Evolutionary conservation across 2,113 vertebrate genomes (phyloP), one percentile per base, ranked within the genome.

Genomic region (Antennarius striatus): DNA sequence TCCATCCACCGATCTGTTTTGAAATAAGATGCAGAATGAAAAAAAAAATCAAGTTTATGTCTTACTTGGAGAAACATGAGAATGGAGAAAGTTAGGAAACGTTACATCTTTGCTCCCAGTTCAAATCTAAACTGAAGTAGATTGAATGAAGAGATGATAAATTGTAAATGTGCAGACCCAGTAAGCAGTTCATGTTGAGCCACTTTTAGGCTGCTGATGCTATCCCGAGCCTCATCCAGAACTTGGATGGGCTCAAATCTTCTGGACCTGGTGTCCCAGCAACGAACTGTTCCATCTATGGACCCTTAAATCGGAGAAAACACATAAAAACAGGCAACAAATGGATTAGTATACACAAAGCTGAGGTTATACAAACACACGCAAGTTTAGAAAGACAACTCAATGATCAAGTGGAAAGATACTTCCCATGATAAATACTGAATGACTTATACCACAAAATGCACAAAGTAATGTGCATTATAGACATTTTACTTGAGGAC

Each of bases 191-290:
- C 97, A 0, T 96, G 92, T 53, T 93, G 89, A 0, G 88, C 92
- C 79, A 98, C 92, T 48, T 95, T 96, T 64, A 99, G 68, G 10
- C 96, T 96, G 91, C 96, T 96, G 56, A 99, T n/a, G 0, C 97
- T 85, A 4, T 99, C 97, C 6, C 85, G 91, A 45, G 96, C 94
- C 56, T 98, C 96, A 0, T 96, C 94, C 54, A 98, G 71, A 1
- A 91, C 85, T 87, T 98, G 96, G 40, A 98, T 86, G 0, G 96
- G 92, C 53, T 96, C 93, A 0, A 90, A 91, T 72, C 81, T 91
- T 43, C 94, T 92, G 0, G 96, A 97, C 17, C 95, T 92, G 36
- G 93, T 94, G 74, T 98, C 96, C 96, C 96, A 98, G 88, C 96
- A 98, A 0, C 95, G 91, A 6, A 98, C 78, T 0, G 93, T 93